Base-by-base conservation (phyloP, 1,140 invertebrate genomes). In the Daktulosphaira vitifoliae region DNA sequence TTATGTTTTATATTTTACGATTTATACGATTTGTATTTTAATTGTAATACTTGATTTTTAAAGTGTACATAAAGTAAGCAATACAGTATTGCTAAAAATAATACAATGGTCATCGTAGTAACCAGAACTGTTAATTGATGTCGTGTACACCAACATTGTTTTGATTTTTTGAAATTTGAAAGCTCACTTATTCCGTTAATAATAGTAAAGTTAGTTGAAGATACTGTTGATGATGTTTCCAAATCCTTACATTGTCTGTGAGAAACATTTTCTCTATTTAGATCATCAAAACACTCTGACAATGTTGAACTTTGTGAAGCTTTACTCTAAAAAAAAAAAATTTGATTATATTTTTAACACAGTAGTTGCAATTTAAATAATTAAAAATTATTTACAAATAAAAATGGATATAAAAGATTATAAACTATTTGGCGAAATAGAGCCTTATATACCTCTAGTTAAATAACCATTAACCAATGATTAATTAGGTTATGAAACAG, bases 161-260 rank as follows among this genome's bases (percentile, higher is more conserved):
- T 66, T 69, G 51, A 67, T 65, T 65, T 76, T 73, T 64, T 72
- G 53, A 49, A 15, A 51, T 66, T 23, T 54, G 33, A 23, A 39
- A 46, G 81, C 75, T 83, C 82, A 38, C 82, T 82, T 70, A 88
- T 82, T 15, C 87, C 85, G 72, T 89, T 88, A 48, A 90, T 82
- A 42, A 90, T 85, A 5, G 88, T 90, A 72, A 90, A 90, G 74
- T 90, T 87, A 64, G 86, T 89, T 65, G 86, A 89, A 74, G 86
- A 89, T 26, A 87, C 87, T 65, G 88, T 78, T n/a, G 87, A 89
- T 20, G 79, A 79, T 37, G 81, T 80, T 70, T 88, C 86, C 53
- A 48, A 33, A 44, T 44, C 22, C 44, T 46, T 18, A 9, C 22
- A 29, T 62, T 42, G 46, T 44, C 20, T 20, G 13, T 46, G 26